Evolutionary conservation across 2,797 vertebrate genomes (phyloP).

Genomic region (Gadopsis marmoratus): DNA sequence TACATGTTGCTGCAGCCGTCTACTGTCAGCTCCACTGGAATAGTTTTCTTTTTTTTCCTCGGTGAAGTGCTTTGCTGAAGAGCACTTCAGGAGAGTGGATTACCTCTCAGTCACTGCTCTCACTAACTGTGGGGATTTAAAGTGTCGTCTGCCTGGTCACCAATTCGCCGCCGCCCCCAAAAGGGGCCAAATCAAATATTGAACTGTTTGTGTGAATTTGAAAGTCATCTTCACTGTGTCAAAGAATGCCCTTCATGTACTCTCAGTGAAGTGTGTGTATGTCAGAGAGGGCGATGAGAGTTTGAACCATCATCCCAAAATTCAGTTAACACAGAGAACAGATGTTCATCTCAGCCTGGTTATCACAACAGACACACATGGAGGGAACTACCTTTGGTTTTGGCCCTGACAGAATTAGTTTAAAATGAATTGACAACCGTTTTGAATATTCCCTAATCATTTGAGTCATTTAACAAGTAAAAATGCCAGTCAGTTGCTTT

Average conservation of each 20-base stretch:
- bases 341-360: slow-evolving; percentile 18
- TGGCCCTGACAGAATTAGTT: background rate
- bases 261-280: slow-evolving; percentile 27
- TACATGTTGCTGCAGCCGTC: slow-evolving; percentile 31
- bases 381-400: background rate
- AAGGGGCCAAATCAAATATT: slow-evolving; percentile 47
- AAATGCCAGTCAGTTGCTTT: background rate
- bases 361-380: slow-evolving; percentile 30
- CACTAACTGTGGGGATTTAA: slow-evolving; percentile 56
- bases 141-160: slow-evolving; percentile 59
- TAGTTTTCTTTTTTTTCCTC: slow-evolving; percentile 16
- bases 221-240: slow-evolving; percentile 27
- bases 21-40: slow-evolving; percentile 40
- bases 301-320: slow-evolving; percentile 32
- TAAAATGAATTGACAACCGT: background rate
- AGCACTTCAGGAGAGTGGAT: slow-evolving; percentile 76
- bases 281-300: slow-evolving; percentile 24
- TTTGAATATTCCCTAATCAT: background rate
- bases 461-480: background rate
- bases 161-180: slow-evolving; percentile 41
- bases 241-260: slow-evolving; percentile 21
- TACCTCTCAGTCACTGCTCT: slow-evolving; percentile 65
- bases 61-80: slow-evolving; percentile 69
- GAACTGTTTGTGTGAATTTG: slow-evolving; percentile 41
- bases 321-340: slow-evolving; percentile 35